Evolutionary conservation across 2,113 vertebrate species (phyloP), one percentile per base, ranked within the genome.

Genomic region (Pygathrix nemaeus): DNA sequence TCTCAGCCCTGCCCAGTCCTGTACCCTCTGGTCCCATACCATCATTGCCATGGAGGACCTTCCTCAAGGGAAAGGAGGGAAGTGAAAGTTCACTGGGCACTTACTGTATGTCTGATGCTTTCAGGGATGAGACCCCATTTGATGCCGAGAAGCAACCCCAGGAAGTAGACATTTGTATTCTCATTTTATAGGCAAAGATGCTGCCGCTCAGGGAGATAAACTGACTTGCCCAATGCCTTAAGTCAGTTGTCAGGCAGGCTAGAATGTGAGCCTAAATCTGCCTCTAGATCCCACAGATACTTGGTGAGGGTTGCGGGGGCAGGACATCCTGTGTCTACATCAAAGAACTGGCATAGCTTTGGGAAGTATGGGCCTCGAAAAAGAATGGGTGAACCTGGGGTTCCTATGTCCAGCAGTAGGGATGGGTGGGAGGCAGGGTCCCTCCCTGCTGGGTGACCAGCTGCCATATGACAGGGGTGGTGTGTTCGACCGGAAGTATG

Each of bases 201-300:
- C 82, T 48, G 40, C 52, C n/a, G 40, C 96, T 85, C 64, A 70
- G 52, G 45, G 40, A 87, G 59, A 66, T 68, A 32, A 48, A 55
- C 8, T 12, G 21, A 52, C 66, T 80, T 92, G 72, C 76, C 66
- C n/a, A 43, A 7, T 64, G 25, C 35, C 86, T 92, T 73, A 38
- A 68, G 73, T 73, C 73, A 66, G 18, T 27, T 86, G 78, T 85
- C 73, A 80, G 40, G 30, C 8, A 6, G 1, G 45, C 21, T 55
- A 95, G 94, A 93, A 90, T 89, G n/a, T 50, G 48, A 88, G 72
- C 75, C 43, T 35, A 55, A 87, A 61, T 75, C 90, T 89, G 76
- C 81, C 43, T 87, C 52, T n/a, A 45, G 89, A 86, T 89, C 30
- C 17, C 27, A n/a, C 17, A 88, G 85, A 78, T 43, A 27, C 66